Percentiles rank a stretch among this genome's conserved stretches.
Conservation (phyloP, 2,113 vertebrate genomes). For the Rissa tridactyla region DNA sequence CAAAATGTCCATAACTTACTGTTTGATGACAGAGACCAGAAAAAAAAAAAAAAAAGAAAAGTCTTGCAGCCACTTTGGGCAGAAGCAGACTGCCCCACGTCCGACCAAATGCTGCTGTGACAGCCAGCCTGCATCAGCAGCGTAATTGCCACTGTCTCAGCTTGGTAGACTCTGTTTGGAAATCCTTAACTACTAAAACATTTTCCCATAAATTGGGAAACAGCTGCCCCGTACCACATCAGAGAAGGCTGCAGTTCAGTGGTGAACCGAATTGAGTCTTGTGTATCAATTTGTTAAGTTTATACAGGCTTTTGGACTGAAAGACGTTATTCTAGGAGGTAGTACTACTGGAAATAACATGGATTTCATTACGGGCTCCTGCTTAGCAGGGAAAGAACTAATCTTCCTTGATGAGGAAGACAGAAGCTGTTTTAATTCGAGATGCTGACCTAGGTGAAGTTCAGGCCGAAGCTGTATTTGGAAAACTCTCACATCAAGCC, state of each 20-base stretch:
- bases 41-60: no score
- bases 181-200: background rate
- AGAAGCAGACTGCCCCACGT: background rate
- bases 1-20: background rate
- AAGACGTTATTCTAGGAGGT: background rate
- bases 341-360: background rate
- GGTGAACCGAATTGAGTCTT: background rate
- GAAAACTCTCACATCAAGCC: conserved; percentile 64
- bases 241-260: background rate
- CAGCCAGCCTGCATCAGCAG: background rate
- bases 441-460: conserved; percentile 62
- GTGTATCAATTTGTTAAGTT: background rate
- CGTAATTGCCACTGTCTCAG: background rate
- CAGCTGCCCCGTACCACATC: background rate
- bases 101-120: background rate
- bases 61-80: background rate
- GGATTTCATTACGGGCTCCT: conserved; percentile 16
- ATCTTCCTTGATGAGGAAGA: conserved; percentile 47
- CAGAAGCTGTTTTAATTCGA: conserved; percentile 52
- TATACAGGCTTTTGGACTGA: background rate
- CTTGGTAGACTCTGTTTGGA: background rate
- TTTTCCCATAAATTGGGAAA: background rate
- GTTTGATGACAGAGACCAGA: background rate
- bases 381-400: background rate
- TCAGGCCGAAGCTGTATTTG: background rate